These are phyloP conservation scores for Clangula hyemalis DNA, from an alignment of 2,797 vertebrate species.

Conservation along the genomic window DNA sequence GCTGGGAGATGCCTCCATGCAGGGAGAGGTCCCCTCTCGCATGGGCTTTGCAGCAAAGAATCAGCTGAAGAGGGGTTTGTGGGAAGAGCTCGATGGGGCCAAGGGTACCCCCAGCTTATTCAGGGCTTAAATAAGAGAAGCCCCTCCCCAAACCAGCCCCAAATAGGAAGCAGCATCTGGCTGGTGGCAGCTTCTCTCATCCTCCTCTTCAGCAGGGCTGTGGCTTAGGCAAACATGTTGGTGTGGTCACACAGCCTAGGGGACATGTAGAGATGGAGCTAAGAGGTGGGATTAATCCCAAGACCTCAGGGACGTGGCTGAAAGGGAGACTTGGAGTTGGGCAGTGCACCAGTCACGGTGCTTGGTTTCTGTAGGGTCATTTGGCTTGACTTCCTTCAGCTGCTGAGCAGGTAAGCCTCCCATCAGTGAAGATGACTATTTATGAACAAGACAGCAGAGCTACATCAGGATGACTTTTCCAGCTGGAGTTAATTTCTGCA, in stretches of 20 bases:
- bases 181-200: background rate
- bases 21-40: too few relatives aligned
- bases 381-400: background rate
- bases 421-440: background rate
- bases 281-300: background rate
- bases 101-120: background rate
- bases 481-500: background rate
- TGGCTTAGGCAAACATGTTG: background rate
- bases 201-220: background rate
- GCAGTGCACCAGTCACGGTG: background rate
- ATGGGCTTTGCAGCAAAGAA: background rate
- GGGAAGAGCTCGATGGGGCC: too few relatives aligned
- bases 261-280: background rate
- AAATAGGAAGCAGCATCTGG: too few relatives aligned
- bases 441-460: background rate
- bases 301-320: background rate
- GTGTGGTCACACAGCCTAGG: too few relatives aligned
- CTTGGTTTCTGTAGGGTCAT: background rate
- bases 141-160: background rate
- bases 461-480: background rate
- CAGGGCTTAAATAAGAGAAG: background rate
- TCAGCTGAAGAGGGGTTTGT: background rate
- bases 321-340: background rate
- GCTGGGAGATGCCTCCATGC: background rate
- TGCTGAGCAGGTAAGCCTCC: background rate